Base-by-base conservation (phyloP, 2,113 vertebrate species). In the Pelecanoides urinatrix region DNA sequence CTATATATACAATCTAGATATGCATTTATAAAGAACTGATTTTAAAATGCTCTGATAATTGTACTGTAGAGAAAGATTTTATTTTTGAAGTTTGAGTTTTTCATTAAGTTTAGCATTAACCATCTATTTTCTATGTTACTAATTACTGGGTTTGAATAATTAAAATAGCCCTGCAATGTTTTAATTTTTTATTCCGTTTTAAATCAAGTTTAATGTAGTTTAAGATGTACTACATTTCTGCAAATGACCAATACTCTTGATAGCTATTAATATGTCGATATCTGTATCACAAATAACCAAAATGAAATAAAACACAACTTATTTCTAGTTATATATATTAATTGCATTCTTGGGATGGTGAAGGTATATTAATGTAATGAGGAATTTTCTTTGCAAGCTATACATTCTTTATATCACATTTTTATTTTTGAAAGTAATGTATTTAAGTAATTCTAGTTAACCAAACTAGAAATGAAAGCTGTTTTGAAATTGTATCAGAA, bases 131-230 rank as follows among this genome's bases (percentile, higher is more conserved):
- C 70, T n/a, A 7, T 25, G 36, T 47, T 58, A 58, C 25, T 80
- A 80, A 95, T 92, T 95, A 87, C 21, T 61, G 19, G 13, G 34
- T 78, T 74, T 77, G 18, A 91, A 81, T 87, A 95, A 89, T 89
- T 89, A 75, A 86, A 87, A 40, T 26, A 75, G 49, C 7, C 30
- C 10, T 72, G 19, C 36, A 82, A 53, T 21, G 11, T 62, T 47
- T 38, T 42, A 8, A 32, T n/a, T 66, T 79, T 74, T 40, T 12
- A 50, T 75, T 90, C 40, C 30, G 5, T 45, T 93, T 92, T 86
- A 94, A 82, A 20, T 93, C 66, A 68, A 36, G 27, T 80, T 80
- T 90, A 90, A 78, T n/a, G 49, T 2, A 58, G 16, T 15, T 36
- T 83, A 52, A 90, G 52, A 65, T 76, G 38, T 56, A 88, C 26